These are phyloP conservation scores for Gallinago jamesoni DNA, from an alignment of 2,113 vertebrate species.

Conservation along the genomic window DNA sequence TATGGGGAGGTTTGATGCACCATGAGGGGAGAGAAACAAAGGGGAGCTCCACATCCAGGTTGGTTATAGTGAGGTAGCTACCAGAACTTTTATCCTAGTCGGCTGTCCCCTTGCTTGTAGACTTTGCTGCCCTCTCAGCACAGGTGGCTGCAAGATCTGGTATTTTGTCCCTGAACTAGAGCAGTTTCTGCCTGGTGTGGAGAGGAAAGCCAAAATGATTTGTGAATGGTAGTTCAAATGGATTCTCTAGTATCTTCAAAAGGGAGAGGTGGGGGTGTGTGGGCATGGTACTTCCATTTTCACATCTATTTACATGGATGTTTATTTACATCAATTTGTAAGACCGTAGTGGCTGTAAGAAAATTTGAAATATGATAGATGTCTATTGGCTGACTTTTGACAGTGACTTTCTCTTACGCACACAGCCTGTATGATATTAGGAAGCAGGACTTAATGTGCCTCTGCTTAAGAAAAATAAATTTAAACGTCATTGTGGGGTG, in stretches of 20 bases:
- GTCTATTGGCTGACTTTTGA: not conserved
- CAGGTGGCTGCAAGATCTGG: not conserved
- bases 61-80: not conserved
- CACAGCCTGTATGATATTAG: not conserved
- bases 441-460: not conserved
- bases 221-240: not conserved
- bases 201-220: not conserved
- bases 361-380: not conserved
- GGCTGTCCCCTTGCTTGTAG: not conserved
- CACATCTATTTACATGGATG: not conserved
- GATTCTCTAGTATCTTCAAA: not conserved
- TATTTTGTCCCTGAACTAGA: not conserved
- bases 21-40: not conserved
- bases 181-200: not conserved
- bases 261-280: no score
- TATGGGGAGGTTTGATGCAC: not conserved
- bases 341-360: not conserved
- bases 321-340: not conserved
- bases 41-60: not conserved
- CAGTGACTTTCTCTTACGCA: not conserved
- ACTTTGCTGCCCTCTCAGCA: not conserved
- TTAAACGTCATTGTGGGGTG: not conserved
- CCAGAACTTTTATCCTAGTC: not conserved
- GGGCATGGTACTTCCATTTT: not conserved
- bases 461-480: not conserved